Conservation (phyloP, 2,888 invertebrate species). For the Drosophila mimica region DNA sequence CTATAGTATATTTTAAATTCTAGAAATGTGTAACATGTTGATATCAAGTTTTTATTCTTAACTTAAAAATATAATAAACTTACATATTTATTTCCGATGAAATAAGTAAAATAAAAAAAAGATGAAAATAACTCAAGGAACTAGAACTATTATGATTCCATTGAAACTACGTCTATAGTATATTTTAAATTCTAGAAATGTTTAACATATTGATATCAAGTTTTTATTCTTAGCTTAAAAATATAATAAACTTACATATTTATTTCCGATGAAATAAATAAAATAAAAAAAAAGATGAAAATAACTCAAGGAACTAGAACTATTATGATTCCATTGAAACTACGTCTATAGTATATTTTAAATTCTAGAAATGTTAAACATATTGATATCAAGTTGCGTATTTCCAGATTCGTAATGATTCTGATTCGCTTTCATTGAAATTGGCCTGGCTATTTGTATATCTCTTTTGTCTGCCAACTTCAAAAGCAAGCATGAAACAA, state of each 20-base stretch:
- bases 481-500: slow-evolving; percentile 46
- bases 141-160: background rate
- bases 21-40: background rate
- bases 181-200: background rate
- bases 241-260: background rate
- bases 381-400: background rate
- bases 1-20: background rate
- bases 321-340: background rate
- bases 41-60: too few species aligned
- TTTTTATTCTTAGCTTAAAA: too few species aligned
- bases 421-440: background rate
- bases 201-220: background rate
- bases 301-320: background rate
- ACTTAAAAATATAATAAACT: too few species aligned
- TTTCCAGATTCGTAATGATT: background rate
- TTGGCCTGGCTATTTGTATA: slow-evolving; percentile 24
- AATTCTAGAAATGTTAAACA: background rate
- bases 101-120: too few species aligned
- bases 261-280: background rate
- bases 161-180: background rate
- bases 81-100: too few species aligned
- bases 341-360: background rate
- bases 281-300: too few species aligned
- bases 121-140: background rate
- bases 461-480: slow-evolving; percentile 40